These are phyloP conservation scores for Anabacerthia variegaticeps DNA, from an alignment of 2,797 vertebrate genomes.

Conservation along the genomic window DNA sequence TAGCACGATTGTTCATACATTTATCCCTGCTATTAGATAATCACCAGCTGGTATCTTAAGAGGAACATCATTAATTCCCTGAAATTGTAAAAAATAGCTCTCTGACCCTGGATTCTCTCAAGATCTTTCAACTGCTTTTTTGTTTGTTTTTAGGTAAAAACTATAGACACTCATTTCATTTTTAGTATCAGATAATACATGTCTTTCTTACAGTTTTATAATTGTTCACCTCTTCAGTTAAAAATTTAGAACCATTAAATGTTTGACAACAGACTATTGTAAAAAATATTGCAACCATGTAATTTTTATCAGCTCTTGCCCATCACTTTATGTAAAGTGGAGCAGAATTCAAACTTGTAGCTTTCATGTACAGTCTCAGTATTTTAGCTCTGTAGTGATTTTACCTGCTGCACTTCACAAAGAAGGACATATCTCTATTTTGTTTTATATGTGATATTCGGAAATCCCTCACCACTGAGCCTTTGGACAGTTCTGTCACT, in stretches of 20 bases:
- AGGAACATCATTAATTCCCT: background rate
- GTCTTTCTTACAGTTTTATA: background rate
- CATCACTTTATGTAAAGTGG: accelerated
- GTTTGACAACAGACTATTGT: background rate
- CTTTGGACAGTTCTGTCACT: background rate
- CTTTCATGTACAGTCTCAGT: background rate
- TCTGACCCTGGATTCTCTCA: background rate
- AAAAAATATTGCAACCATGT: background rate
- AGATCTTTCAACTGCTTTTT: background rate
- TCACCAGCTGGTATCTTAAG: background rate
- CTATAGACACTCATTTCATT: background rate
- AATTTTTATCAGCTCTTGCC: background rate
- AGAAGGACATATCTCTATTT: background rate
- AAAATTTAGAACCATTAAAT: background rate
- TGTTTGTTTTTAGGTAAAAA: background rate
- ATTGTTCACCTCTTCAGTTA: background rate
- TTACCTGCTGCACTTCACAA: background rate
- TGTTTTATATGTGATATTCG: background rate
- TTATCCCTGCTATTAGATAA: background rate
- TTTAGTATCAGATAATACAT: background rate
- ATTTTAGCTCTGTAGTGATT: background rate
- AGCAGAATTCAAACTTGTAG: background rate
- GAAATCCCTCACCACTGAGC: background rate
- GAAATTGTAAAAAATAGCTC: background rate
- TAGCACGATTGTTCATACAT: background rate